phyloP scores from a whole-genome alignment of 2,113 vertebrate genomes.

The Tichodroma muraria region DNA sequence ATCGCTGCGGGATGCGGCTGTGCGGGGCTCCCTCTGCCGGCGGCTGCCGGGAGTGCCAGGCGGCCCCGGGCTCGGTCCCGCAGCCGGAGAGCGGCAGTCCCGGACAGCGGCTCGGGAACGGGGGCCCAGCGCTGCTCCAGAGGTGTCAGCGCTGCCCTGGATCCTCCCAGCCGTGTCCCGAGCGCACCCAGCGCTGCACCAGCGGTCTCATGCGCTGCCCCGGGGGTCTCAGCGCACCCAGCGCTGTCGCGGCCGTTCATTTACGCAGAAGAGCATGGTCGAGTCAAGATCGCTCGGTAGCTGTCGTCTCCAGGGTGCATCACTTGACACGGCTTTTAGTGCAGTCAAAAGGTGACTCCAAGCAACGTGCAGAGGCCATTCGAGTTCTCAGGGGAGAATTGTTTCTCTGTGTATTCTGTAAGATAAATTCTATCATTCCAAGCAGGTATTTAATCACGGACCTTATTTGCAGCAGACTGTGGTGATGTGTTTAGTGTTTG shows the following conservation, averaged over 20 bases:
- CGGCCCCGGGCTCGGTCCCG: not conserved
- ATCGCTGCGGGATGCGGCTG: not conserved
- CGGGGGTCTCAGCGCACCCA: not conserved
- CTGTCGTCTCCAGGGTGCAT: not conserved
- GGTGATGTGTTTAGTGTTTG: not conserved
- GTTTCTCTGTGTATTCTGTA: not conserved
- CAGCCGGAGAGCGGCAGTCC: not conserved
- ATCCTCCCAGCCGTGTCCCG: no score
- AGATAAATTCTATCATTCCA: fast-evolving
- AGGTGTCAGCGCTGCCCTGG: not conserved
- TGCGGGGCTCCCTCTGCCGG: not conserved
- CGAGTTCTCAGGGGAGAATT: not conserved
- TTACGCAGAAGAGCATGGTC: not conserved
- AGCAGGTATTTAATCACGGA: not conserved
- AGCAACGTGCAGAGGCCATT: not conserved
- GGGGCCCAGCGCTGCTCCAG: not conserved
- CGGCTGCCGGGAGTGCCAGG: not conserved
- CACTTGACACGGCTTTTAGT: not conserved
- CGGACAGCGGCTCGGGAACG: not conserved
- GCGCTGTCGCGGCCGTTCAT: no score
- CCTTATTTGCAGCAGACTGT: not conserved
- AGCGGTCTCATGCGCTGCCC: not conserved
- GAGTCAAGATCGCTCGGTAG: not conserved
- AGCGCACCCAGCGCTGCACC: not conserved
- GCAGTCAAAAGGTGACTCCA: not conserved